These are phyloP conservation scores for Paguma larvata DNA, from an alignment of 2,797 vertebrate genomes.

Conservation along the genomic window DNA sequence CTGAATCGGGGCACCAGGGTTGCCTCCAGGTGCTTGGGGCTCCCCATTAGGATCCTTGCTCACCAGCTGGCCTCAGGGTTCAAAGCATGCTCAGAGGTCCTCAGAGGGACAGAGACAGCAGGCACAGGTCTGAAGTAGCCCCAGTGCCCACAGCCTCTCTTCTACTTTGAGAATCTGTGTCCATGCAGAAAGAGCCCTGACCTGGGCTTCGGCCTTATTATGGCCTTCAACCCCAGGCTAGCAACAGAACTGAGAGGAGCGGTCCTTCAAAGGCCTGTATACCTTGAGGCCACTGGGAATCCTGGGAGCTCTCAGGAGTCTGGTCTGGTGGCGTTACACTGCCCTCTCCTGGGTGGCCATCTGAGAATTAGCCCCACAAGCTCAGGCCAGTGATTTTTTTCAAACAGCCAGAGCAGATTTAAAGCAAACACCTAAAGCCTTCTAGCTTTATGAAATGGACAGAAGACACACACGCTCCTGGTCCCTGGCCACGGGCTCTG, in stretches of 20 bases:
- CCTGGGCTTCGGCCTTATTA: neutral
- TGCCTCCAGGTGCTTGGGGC: neutral
- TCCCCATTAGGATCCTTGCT: neutral
- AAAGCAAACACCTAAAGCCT: neutral
- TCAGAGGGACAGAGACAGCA: neutral
- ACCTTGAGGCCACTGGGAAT: too few species aligned
- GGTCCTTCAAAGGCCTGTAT: too few species aligned
- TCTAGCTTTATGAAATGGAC: neutral
- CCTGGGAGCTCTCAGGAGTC: neutral
- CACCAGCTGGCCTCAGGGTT: neutral
- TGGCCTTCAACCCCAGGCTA: neutral
- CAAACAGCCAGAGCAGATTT: neutral
- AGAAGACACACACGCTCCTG: neutral
- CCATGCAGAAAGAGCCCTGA: neutral
- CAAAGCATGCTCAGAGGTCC: neutral
- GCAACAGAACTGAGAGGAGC: neutral
- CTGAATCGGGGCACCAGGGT: neutral
- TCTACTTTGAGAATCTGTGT: neutral
- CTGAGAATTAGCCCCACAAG: rapidly evolving
- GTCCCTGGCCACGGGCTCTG: neutral
- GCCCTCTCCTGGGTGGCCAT: slow-evolving; percentile 70
- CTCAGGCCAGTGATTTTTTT: rapidly evolving
- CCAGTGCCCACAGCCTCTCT: neutral
- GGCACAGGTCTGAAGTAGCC: neutral
- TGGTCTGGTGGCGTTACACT: neutral